Evolutionary conservation across 2,888 invertebrate genomes (phyloP).

Genomic region (Dorcus hopei): DNA sequence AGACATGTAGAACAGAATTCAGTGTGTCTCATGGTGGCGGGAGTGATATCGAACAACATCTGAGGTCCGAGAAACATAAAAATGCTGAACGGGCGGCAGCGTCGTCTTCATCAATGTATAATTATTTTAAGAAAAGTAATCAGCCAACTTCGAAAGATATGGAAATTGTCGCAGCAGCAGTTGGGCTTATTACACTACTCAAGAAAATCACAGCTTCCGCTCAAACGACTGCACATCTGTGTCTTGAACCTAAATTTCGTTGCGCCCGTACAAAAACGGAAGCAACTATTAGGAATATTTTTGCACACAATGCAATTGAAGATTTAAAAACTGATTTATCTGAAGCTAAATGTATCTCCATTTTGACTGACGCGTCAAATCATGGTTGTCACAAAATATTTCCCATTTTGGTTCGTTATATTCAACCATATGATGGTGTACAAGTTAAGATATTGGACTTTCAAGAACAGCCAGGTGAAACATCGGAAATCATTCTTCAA

Average conservation of each 20-base stretch:
- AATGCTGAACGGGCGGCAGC: conserved; percentile 16
- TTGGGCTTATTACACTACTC: conserved; percentile 24
- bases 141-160: conserved; percentile 22
- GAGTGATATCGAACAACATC: conserved; percentile 25
- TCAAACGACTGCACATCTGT: conserved; percentile 28
- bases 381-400: conserved; percentile 27
- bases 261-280: conserved; percentile 33
- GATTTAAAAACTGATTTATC: conserved; percentile 17
- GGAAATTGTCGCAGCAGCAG: conserved; percentile 16
- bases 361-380: conserved; percentile 34
- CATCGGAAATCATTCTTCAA: conserved; percentile 27
- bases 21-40: conserved; percentile 21
- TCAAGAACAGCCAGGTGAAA: conserved; percentile 27
- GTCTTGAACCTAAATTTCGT: conserved; percentile 28
- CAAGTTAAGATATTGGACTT: conserved; percentile 28
- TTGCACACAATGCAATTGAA: conserved; percentile 26
- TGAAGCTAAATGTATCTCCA: conserved; percentile 17
- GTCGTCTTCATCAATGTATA: conserved; percentile 16
- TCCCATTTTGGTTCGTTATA: conserved; percentile 31
- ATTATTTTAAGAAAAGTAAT: conserved; percentile 22
- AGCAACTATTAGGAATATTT: conserved; percentile 34
- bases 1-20: conserved; percentile 13
- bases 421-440: conserved; percentile 23
- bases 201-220: conserved; percentile 30
- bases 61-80: conserved; percentile 26